phyloP scores from a whole-genome alignment of 2,888 invertebrate genomes.

The Helicoverpa assulta region DNA sequence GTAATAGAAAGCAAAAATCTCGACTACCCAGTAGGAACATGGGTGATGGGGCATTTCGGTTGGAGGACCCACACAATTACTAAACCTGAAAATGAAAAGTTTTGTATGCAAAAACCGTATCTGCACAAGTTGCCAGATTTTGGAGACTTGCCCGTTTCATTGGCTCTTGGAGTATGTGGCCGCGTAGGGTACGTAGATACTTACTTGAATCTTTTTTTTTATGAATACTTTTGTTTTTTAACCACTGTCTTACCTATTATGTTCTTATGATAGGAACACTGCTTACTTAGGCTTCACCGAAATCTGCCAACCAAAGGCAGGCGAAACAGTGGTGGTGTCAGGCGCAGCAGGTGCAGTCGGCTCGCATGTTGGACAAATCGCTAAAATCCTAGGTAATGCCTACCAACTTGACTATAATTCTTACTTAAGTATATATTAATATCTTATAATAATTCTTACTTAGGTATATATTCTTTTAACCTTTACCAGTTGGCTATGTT shows the following conservation, averaged over 20 bases:
- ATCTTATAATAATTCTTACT: too few relatives aligned
- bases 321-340: slow-evolving; percentile 92
- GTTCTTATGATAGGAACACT: slow-evolving; percentile 87
- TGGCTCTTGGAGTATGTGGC: slow-evolving; percentile 91
- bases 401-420: too few relatives aligned
- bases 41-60: slow-evolving; percentile 91
- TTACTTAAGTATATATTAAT: too few relatives aligned
- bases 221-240: neutral
- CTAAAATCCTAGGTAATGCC: slow-evolving; percentile 90
- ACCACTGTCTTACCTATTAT: neutral
- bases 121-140: slow-evolving; percentile 88
- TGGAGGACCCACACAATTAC: slow-evolving; percentile 92
- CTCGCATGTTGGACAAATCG: slow-evolving; percentile 93
- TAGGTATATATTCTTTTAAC: too few relatives aligned
- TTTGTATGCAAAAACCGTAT: slow-evolving; percentile 74
- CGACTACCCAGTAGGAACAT: slow-evolving; percentile 90
- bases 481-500: too few relatives aligned
- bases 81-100: slow-evolving; percentile 76
- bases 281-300: slow-evolving; percentile 93
- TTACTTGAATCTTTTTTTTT: neutral
- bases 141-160: slow-evolving; percentile 89
- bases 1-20: slow-evolving; percentile 92
- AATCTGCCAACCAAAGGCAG: slow-evolving; percentile 91
- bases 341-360: slow-evolving; percentile 94
- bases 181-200: slow-evolving; percentile 92